Evolutionary conservation across 2,113 vertebrate species (phyloP).

Genomic region (Pachycephala philippinensis): DNA sequence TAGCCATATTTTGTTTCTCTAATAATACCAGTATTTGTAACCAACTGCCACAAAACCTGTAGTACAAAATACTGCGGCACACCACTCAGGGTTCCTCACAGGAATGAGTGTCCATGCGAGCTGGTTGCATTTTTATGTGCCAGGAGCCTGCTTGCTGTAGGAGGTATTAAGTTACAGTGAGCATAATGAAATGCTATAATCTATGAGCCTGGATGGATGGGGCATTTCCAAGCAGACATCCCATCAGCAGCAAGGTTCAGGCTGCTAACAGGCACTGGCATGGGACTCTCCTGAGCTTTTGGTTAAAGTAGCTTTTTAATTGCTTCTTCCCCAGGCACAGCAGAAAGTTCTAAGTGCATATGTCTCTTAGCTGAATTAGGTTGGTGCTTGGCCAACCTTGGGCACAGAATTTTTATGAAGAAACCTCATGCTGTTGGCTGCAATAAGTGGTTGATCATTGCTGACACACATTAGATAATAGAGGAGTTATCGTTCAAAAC

Average conservation of each 20-base stretch:
- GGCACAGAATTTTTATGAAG: not conserved
- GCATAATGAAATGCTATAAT: not conserved
- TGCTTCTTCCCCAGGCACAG: not conserved
- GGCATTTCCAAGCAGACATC: not conserved
- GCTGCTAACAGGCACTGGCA: not conserved
- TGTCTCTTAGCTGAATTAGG: not conserved
- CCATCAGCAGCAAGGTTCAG: not conserved
- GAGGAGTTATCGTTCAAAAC: not conserved
- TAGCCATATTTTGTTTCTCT: not conserved
- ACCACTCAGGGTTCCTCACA: not conserved
- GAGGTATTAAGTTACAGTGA: not conserved
- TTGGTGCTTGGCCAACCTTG: not conserved
- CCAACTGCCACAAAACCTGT: not conserved
- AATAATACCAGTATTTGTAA: not conserved
- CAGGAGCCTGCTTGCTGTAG: not conserved
- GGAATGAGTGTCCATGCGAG: accelerated
- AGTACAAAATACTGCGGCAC: not conserved
- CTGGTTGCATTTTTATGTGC: not conserved
- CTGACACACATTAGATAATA: not conserved
- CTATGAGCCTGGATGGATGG: not conserved
- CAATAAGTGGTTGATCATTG: not conserved
- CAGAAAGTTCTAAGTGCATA: not conserved
- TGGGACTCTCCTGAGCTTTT: not conserved
- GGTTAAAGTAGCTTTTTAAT: not conserved
- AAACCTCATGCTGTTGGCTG: not conserved